Evolutionary conservation across 2,888 invertebrate species (phyloP).

Genomic region (Ornithoptera alexandrae): DNA sequence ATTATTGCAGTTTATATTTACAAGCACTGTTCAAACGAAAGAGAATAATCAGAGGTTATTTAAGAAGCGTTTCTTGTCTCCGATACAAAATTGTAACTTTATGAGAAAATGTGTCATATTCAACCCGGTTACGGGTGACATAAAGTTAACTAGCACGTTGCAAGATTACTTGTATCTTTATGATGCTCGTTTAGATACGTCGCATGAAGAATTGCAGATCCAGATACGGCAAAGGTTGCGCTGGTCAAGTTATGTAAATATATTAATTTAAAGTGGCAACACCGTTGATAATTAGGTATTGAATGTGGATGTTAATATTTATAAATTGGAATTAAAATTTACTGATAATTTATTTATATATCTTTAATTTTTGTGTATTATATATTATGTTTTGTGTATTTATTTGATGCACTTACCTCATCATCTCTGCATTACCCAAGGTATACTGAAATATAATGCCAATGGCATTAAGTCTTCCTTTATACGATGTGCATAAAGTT

Average conservation of each 20-base stretch:
- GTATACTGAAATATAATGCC: too few species aligned
- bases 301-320: too few species aligned
- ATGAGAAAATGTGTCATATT: constrained; percentile 15
- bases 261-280: constrained; percentile 8
- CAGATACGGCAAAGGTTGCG: constrained; percentile 53
- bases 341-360: too few species aligned
- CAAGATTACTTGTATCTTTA: constrained; percentile 69
- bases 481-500: too few species aligned
- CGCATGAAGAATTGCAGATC: constrained; percentile 69
- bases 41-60: constrained; percentile 26
- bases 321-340: too few species aligned
- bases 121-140: not conserved
- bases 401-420: too few species aligned
- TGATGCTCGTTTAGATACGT: constrained; percentile 72
- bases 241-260: constrained; percentile 31
- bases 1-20: not conserved
- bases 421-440: too few species aligned
- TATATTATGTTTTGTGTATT: too few species aligned
- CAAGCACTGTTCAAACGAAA: constrained; percentile 1
- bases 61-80: constrained; percentile 23
- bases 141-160: constrained; percentile 42
- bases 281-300: not conserved
- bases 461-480: too few species aligned
- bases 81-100: not conserved
- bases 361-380: too few species aligned